Conservation (phyloP, 2,888 invertebrate species). For the Ormyrus labotus region DNA sequence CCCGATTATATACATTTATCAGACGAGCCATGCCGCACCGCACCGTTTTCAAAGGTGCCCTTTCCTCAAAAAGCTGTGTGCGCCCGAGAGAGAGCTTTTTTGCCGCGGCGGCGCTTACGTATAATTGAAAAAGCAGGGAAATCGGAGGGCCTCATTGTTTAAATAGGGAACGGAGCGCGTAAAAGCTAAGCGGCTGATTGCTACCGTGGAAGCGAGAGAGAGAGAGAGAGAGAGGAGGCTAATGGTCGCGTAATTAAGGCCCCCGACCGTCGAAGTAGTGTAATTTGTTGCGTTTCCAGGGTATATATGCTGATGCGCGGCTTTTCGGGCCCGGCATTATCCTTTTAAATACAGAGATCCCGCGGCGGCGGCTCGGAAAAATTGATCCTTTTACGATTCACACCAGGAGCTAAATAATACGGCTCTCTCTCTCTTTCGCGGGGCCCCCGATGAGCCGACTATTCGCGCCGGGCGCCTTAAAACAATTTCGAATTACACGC, state of each 20-base stretch:
- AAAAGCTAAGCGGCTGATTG: conserved; percentile 42
- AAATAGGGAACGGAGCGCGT: conserved; percentile 40
- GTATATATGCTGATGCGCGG: conserved; percentile 2
- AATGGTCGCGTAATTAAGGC: conserved; percentile 56
- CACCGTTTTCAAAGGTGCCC: no score
- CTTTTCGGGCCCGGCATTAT: conserved; percentile 1
- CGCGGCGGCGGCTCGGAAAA: conserved; percentile 27
- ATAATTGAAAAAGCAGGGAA: conserved; percentile 40
- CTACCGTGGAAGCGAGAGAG: conserved; percentile 34
- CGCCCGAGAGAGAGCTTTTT: no score
- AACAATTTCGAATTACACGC: conserved; percentile 35
- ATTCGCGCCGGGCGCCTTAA: conserved; percentile 11
- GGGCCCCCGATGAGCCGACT: conserved; percentile 1
- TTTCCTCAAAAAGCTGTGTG: no score
- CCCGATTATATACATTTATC: no score
- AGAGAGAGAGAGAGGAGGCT: conserved; percentile 6
- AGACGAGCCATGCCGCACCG: no score
- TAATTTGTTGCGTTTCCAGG: conserved; percentile 51
- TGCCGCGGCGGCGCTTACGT: background rate
- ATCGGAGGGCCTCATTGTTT: conserved; percentile 43
- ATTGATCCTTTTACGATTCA: conserved; percentile 50
- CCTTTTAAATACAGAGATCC: conserved; percentile 48
- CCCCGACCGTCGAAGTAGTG: conserved; percentile 49
- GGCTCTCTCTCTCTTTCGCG: background rate
- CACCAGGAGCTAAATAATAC: conserved; percentile 27